Percentiles rank a stretch among this genome's conserved stretches.
These are phyloP conservation scores for Drosophila rellima DNA, from an alignment of 2,888 invertebrate genomes.

Conservation along the genomic window DNA sequence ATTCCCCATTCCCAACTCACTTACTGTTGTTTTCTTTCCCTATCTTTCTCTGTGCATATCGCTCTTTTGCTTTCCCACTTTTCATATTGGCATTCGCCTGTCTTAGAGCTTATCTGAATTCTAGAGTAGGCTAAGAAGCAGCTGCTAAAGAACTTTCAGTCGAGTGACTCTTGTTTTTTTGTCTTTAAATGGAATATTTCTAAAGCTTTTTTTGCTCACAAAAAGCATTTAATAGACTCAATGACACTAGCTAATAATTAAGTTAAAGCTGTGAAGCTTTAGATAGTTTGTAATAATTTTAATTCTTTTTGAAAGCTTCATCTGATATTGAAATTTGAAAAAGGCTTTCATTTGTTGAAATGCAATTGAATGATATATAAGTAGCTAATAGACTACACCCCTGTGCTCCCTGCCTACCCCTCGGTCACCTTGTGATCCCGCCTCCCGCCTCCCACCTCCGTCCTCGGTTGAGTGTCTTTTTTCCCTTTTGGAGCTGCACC, in stretches of 20 bases:
- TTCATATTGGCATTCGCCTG: conserved; percentile 44
- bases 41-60: conserved; percentile 16
- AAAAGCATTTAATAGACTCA: not conserved
- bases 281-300: not conserved
- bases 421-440: too few relatives aligned
- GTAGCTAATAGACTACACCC: not conserved
- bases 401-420: not conserved
- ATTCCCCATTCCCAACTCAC: not conserved
- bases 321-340: too few relatives aligned
- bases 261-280: too few relatives aligned
- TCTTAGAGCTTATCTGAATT: conserved; percentile 31
- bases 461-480: not conserved
- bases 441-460: not conserved
- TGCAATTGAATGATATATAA: not conserved
- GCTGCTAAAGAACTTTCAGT: conserved; percentile 3
- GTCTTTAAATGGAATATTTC: not conserved
- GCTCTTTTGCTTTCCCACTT: conserved; percentile 15
- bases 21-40: conserved; percentile 19
- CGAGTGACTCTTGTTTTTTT: conserved; percentile 6
- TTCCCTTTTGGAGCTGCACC: conserved; percentile 10
- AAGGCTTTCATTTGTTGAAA: not conserved
- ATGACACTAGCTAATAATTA: not conserved
- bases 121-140: not conserved
- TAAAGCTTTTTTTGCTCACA: not conserved
- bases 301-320: not conserved